Base-by-base conservation (phyloP, 2,888 invertebrate genomes). In the Lomographa bimaculata region DNA sequence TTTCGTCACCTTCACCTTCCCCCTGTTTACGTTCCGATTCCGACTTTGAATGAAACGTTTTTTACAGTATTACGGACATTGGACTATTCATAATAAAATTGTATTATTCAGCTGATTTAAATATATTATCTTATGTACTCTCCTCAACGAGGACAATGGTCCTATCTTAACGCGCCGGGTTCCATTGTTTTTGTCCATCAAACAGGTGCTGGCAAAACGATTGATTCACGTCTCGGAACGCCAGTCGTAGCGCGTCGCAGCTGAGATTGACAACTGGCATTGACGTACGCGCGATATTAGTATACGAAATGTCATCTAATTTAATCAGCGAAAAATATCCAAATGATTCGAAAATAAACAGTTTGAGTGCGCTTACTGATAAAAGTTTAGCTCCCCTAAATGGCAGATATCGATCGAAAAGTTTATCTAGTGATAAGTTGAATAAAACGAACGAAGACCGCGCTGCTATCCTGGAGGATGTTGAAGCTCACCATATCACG, bases 351-450 rank as follows among this genome's bases (percentile, higher is more conserved):
- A 87, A 83, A 68, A 50, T 79, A 47, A 87, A 80, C 60, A 78
- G 81, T 74, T 70, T 82, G 43, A 80, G 82, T 80, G 75, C 75
- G 32, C 72, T 81, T 52, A 54, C 67, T 54, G 87, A 87, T 71
- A 87, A 80, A 64, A 76, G 71, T 60, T 68, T 82, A 38, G 69
- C 77, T 43, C 79, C 83, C 25, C 53, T 83, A 34, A 85, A 79
- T 47, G 73, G 69, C 26, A 71, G 84, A 58, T 85, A 82, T 56
- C 72, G 84, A 40, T 85, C 87, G 18, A 87, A 81, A 50, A 89
- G 89, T 81, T 76, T 89, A 55, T 87, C 89, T 19, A 83, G 85
- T 82, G 89, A 89, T 77, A 89, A 89, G 68, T 80, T 89, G 60
- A 86, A 83, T 52, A 77, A 84, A 60, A 66, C 71, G 7, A 84